Evolutionary conservation across 2,888 invertebrate species (phyloP), one percentile per base, ranked within the genome.

Genomic region (Philereme vetulata): DNA sequence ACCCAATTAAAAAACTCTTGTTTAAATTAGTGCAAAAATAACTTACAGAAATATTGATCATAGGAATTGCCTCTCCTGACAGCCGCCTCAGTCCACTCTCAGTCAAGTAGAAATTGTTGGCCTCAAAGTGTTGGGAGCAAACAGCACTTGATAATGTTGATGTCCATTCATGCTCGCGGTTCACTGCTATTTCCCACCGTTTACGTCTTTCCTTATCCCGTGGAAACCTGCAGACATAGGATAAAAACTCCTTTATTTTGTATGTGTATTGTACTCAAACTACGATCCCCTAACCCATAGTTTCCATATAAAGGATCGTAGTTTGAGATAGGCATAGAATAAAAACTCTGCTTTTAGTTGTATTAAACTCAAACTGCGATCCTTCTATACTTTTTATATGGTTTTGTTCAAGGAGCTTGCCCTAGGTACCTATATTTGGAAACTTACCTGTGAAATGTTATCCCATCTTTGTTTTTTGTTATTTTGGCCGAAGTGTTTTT

Each of bases 1-100:
- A 21, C 1, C 21, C 21, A 21, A n/a, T n/a, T n/a, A n/a, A 21
- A 21, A 2, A 21, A 21, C 21, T 21, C 21, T 21, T 21, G 21
- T 21, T 21, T 1, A 1, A 21, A 21, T 21, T 1, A 21, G 21
- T 21, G 21, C 2, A 21, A 21, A 21, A 21, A 21, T 21, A 21
- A 42, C 88, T 84, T 65, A 89, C 90, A 67, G 87, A 88, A 62
- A 89, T 89, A 72, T 89, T 89, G 47, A 86, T 80, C 55, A 75
- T 67, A 4, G 90, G 90, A 3, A 87, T 72, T 42, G 90, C 86
- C 42, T 82, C 76, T 1, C 74, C 46, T 0, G 80, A 80, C n/a
- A 90, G 62, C 35, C 84, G 75, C 9, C 90, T 70, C 10, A 89
- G 67, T 0, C 90, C 88, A 67, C 84, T 82, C 56, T 84, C 85